Evolutionary conservation across 2,113 vertebrate species (phyloP).

Genomic region (Alligator mississippiensis): DNA sequence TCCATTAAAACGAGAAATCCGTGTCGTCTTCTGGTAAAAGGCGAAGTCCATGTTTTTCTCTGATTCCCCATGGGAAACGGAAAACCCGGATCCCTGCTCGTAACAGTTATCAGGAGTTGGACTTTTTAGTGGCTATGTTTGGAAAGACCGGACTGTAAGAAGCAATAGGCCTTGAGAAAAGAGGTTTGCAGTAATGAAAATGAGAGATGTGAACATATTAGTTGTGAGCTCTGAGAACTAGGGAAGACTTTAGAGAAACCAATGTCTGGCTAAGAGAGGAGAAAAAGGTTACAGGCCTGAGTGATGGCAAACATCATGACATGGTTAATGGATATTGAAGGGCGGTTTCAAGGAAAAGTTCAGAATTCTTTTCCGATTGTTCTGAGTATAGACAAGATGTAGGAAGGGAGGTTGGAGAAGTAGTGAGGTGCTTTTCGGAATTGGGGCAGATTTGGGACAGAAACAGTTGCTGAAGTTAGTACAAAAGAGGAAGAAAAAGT

Average conservation of each 20-base stretch:
- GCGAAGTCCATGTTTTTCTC: no score
- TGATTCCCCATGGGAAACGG: no score
- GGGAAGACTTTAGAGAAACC: not conserved
- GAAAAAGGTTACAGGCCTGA: not conserved
- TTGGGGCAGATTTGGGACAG: not conserved
- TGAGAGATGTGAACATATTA: not conserved
- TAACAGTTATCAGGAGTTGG: no score
- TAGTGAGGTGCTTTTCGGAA: not conserved
- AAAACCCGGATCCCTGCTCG: no score
- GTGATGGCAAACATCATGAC: no score
- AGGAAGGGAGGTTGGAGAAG: not conserved
- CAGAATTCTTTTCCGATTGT: not conserved
- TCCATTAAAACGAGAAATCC: no score
- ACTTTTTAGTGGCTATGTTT: not conserved
- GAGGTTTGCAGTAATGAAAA: not conserved
- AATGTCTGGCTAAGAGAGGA: not conserved
- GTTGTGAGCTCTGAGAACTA: not conserved
- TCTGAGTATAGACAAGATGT: not conserved
- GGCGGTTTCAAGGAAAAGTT: not conserved
- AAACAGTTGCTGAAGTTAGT: not conserved
- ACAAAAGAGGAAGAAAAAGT: not conserved
- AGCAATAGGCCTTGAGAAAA: not conserved
- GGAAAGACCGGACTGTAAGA: not conserved
- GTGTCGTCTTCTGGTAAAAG: no score
- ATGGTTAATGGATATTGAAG: not conserved